These are phyloP conservation scores for Nasonia giraulti DNA, from an alignment of 1,140 invertebrate genomes.

Conservation along the genomic window DNA sequence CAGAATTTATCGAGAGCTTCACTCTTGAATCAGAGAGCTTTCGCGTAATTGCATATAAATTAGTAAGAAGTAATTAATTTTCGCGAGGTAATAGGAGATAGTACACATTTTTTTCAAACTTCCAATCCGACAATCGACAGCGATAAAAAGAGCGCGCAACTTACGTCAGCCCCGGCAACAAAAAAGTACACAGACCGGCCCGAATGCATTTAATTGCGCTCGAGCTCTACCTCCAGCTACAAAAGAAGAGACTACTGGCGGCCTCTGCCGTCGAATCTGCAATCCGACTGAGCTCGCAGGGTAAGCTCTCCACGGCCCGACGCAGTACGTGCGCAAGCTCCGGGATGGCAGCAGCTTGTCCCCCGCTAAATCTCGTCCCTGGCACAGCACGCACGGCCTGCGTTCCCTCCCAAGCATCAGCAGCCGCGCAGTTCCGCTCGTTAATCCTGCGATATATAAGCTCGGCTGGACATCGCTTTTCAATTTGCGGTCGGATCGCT, in stretches of 20 bases:
- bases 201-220: too few species aligned
- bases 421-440: background rate
- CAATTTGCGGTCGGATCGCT: constrained; percentile 42
- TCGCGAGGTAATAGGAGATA: too few species aligned
- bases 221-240: too few species aligned
- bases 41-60: too few species aligned
- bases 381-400: background rate
- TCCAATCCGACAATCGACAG: too few species aligned
- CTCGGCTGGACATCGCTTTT: constrained; percentile 25
- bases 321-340: background rate
- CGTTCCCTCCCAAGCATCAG: background rate
- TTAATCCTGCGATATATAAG: constrained; percentile 38
- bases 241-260: background rate
- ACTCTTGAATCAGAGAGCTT: too few species aligned
- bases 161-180: too few species aligned
- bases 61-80: too few species aligned
- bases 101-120: too few species aligned
- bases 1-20: too few species aligned
- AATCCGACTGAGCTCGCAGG: background rate
- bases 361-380: background rate
- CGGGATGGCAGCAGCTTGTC: constrained; percentile 47
- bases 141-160: too few species aligned
- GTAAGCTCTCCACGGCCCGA: background rate
- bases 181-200: too few species aligned
- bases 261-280: background rate